These are phyloP conservation scores for Tipula vernalis DNA, from an alignment of 2,888 invertebrate species.

Conservation along the genomic window DNA sequence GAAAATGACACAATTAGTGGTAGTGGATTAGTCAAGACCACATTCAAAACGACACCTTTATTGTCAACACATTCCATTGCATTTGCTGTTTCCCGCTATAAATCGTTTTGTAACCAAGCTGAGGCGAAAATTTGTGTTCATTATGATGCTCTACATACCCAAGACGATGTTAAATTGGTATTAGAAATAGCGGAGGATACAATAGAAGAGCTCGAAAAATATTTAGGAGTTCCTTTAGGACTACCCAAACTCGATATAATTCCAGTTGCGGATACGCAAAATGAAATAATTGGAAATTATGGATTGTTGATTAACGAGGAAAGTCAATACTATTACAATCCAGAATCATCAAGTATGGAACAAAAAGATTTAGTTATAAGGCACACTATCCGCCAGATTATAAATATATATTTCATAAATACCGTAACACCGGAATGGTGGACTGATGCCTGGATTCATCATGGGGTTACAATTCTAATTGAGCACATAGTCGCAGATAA, in stretches of 20 bases:
- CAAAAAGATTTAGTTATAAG: background rate
- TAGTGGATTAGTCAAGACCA: background rate
- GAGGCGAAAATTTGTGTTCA: background rate
- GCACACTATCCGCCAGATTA: background rate
- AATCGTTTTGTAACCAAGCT: background rate
- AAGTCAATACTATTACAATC: background rate
- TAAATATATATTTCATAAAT: background rate
- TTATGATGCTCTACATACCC: background rate
- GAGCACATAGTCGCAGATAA: background rate
- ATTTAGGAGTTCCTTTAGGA: background rate
- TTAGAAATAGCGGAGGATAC: background rate
- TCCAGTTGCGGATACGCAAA: background rate
- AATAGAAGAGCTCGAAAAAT: background rate
- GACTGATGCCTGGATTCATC: background rate
- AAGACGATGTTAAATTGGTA: background rate
- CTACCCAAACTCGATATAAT: background rate
- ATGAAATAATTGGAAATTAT: background rate
- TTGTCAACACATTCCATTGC: background rate
- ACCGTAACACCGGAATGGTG: background rate
- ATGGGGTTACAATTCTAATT: background rate
- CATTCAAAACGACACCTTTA: background rate
- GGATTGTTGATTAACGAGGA: background rate
- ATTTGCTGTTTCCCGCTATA: background rate
- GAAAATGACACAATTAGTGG: background rate
- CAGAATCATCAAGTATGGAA: no score